Evolutionary conservation across 2,113 vertebrate species (phyloP).

Genomic region (Upupa epops): DNA sequence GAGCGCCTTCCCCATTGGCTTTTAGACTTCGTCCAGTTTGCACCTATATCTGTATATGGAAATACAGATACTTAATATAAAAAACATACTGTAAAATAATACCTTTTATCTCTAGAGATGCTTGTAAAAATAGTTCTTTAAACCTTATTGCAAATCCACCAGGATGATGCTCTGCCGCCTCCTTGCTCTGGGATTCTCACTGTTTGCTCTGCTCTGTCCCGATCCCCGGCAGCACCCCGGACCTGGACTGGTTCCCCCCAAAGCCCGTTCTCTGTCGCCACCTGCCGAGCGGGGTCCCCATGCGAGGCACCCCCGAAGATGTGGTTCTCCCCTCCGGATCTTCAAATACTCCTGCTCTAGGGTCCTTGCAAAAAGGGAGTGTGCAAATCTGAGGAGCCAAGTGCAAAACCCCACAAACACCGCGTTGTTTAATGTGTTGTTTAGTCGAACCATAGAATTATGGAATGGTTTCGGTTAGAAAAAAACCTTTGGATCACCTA

Average conservation of each 20-base stretch:
- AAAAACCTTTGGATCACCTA: too few relatives aligned
- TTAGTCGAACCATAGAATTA: not conserved
- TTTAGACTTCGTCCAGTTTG: not conserved
- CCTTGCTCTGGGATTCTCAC: too few relatives aligned
- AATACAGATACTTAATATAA: fast-evolving
- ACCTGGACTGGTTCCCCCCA: not conserved
- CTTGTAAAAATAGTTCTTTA: not conserved
- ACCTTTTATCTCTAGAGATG: not conserved
- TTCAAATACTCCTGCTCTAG: too few relatives aligned
- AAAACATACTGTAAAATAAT: not conserved
- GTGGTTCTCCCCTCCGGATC: not conserved
- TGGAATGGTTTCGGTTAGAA: too few relatives aligned
- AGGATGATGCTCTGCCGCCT: not conserved
- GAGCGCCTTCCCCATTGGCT: not conserved
- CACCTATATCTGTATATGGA: not conserved
- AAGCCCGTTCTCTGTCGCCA: constrained; percentile 73
- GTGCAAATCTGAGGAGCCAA: not conserved
- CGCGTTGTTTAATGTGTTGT: not conserved
- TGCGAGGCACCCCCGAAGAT: not conserved
- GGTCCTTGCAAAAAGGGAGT: not conserved
- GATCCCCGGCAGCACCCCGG: not conserved
- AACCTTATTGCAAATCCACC: not conserved
- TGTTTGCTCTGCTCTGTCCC: too few relatives aligned
- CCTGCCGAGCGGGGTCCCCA: constrained; percentile 60
- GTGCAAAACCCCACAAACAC: not conserved